phyloP scores from a whole-genome alignment of 2,888 invertebrate species.

The Flexamia atlantica region DNA sequence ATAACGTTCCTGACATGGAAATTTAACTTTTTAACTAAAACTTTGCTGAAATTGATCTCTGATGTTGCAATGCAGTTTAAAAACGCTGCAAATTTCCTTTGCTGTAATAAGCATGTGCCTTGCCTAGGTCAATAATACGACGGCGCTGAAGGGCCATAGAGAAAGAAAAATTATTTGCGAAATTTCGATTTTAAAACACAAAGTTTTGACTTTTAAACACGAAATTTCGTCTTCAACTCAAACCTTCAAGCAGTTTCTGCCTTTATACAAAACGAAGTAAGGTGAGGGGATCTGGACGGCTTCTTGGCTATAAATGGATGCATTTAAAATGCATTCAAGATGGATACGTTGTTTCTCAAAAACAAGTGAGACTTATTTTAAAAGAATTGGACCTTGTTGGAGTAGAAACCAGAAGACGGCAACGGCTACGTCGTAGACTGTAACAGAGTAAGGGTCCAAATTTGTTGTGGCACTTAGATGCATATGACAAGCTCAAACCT shows the following conservation, averaged over 20 bases:
- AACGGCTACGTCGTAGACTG: not conserved
- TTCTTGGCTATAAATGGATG: conserved; percentile 10
- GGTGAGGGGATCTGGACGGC: not conserved
- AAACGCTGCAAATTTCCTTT: too few relatives aligned
- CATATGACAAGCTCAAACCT: conserved; percentile 1
- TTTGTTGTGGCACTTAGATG: not conserved
- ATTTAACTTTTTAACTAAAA: too few relatives aligned
- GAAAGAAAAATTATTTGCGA: too few relatives aligned
- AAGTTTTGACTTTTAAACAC: too few relatives aligned
- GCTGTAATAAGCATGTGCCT: too few relatives aligned
- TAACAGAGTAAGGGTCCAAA: conserved; percentile 4
- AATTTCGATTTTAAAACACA: too few relatives aligned
- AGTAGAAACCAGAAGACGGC: not conserved
- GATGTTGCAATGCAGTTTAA: too few relatives aligned
- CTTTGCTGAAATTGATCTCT: too few relatives aligned
- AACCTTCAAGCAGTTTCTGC: not conserved
- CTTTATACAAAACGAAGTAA: not conserved
- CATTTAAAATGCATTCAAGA: not conserved
- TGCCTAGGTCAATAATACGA: too few relatives aligned
- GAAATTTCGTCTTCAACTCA: too few relatives aligned
- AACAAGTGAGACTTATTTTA: not conserved
- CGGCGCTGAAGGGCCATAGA: too few relatives aligned
- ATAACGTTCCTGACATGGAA: too few relatives aligned
- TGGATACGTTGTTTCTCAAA: not conserved
- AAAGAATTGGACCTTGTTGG: conserved; percentile 3